Evolutionary conservation across 2,113 vertebrate genomes (phyloP).

Genomic region (Corapipo altera): DNA sequence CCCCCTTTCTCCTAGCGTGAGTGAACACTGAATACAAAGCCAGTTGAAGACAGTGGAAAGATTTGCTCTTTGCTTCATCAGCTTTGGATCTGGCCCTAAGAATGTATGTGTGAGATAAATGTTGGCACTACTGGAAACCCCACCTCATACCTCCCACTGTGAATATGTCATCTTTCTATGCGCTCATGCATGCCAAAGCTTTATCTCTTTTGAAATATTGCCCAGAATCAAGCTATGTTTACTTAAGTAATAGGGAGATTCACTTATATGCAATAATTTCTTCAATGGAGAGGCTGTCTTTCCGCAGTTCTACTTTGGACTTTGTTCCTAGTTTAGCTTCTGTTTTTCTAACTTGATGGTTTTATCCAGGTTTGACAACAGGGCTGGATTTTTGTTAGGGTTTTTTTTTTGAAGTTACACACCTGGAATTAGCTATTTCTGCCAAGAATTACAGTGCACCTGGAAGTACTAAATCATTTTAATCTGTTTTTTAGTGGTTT

Average conservation of each 20-base stretch:
- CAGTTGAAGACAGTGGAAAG: conserved; percentile 2
- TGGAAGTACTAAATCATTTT: conserved; percentile 80
- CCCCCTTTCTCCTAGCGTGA: background rate
- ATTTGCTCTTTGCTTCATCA: conserved; percentile 26
- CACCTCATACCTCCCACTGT: conserved; percentile 79
- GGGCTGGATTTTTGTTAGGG: background rate
- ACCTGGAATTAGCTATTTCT: conserved; percentile 78
- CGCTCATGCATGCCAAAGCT: conserved; percentile 67
- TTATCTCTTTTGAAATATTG: conserved; percentile 74
- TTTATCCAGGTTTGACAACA: conserved; percentile 80
- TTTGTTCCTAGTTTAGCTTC: conserved; percentile 68
- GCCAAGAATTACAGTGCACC: conserved; percentile 74
- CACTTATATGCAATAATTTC: conserved; percentile 65
- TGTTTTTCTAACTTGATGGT: conserved; percentile 73
- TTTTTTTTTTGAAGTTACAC: conserved; percentile 67
- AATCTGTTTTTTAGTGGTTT: conserved; percentile 64
- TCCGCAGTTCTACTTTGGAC: conserved; percentile 45
- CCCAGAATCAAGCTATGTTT: conserved; percentile 74
- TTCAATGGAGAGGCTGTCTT: conserved; percentile 51
- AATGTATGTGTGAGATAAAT: conserved; percentile 32
- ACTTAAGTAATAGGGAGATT: conserved; percentile 74
- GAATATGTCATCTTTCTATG: conserved; percentile 69
- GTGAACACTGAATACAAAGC: background rate
- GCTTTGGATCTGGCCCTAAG: background rate
- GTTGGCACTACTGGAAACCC: conserved; percentile 64